A percentile compares a stretch with the other conserved stretches of the same genome.
Conservation (phyloP, 1,140 invertebrate species). For the Lepidotrigona ventralis region DNA sequence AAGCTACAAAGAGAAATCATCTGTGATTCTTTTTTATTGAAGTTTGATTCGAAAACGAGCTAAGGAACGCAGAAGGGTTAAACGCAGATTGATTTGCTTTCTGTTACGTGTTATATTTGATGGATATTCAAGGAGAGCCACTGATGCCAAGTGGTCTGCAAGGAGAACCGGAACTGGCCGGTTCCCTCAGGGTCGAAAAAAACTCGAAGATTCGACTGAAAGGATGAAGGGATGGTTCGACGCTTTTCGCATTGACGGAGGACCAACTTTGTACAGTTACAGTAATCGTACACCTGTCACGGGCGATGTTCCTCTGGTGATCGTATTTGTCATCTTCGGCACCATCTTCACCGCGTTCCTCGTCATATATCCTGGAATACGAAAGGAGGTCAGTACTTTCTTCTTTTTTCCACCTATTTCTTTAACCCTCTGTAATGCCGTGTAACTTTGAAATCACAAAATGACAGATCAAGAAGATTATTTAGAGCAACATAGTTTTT, state of each 20-base stretch:
- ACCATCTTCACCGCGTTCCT: conserved; percentile 95
- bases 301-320: conserved; percentile 92
- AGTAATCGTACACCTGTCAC: conserved; percentile 95
- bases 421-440: no score
- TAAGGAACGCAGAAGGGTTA: neutral
- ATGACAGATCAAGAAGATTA: no score
- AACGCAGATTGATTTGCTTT: neutral
- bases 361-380: conserved; percentile 95
- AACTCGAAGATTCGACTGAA: neutral
- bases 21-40: neutral
- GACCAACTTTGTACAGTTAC: conserved; percentile 95
- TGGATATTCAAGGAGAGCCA: conserved; percentile 48
- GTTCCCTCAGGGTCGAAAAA: conserved; percentile 3
- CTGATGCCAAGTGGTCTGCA: conserved; percentile 62
- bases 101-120: neutral
- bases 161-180: conserved; percentile 42
- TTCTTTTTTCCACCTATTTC: conserved; percentile 3
- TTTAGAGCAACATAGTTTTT: no score
- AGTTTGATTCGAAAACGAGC: neutral
- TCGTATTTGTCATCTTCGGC: conserved; percentile 91
- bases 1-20: neutral
- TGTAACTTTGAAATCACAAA: no score
- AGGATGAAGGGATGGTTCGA: conserved; percentile 95
- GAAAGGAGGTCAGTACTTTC: conserved; percentile 90
- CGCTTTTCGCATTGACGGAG: conserved; percentile 94